Percentiles rank a stretch among this genome's conserved stretches.
Conservation (phyloP, 2,113 vertebrate genomes). For the Hemicordylus capensis region DNA sequence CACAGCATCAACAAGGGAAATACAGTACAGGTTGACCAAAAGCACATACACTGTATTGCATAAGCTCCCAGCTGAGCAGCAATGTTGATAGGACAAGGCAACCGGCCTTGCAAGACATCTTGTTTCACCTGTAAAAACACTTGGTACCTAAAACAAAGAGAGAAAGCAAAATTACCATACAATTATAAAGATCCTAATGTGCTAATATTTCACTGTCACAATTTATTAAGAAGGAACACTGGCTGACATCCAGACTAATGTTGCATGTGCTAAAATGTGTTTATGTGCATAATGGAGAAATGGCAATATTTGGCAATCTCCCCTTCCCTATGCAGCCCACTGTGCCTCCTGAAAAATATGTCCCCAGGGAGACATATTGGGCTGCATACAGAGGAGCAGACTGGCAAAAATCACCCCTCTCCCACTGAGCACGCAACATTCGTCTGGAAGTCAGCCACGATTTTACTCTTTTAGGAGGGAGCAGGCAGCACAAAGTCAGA, state of each 20-base stretch:
- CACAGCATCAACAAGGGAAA: constrained; percentile 6
- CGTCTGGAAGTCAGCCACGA: too few species aligned
- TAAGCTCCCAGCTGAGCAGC: constrained; percentile 84
- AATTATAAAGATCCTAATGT: not conserved
- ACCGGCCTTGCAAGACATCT: constrained; percentile 86
- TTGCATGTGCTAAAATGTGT: too few species aligned
- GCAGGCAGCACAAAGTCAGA: not conserved
- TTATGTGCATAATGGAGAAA: too few species aligned
- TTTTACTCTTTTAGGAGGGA: not conserved
- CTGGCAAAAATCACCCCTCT: too few species aligned
- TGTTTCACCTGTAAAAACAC: constrained; percentile 93
- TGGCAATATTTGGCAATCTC: too few species aligned
- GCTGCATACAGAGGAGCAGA: too few species aligned
- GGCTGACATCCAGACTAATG: too few species aligned
- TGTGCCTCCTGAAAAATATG: too few species aligned
- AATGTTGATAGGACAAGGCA: constrained; percentile 79
- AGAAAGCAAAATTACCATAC: constrained; percentile 34
- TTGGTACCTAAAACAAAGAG: constrained; percentile 82
- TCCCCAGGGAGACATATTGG: too few species aligned
- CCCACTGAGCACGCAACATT: too few species aligned
- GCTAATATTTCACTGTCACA: not conserved
- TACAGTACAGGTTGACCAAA: not conserved
- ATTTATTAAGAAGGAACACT: not conserved
- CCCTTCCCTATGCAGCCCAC: too few species aligned
- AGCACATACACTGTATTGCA: constrained; percentile 84